These are phyloP conservation scores for Diadegma fenestrale DNA, from an alignment of 2,888 invertebrate genomes.

Conservation along the genomic window DNA sequence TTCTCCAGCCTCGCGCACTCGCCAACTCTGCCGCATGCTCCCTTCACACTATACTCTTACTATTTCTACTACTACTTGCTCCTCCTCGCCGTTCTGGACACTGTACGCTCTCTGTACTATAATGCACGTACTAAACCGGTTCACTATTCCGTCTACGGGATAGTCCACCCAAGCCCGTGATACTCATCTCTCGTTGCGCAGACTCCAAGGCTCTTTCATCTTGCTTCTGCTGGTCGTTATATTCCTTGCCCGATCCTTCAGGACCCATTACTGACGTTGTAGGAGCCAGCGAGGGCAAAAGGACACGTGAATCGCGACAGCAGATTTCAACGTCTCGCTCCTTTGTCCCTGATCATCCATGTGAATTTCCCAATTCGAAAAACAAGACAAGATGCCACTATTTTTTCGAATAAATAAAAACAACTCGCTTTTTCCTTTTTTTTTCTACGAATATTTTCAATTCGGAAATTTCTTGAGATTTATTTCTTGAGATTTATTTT, in stretches of 20 bases:
- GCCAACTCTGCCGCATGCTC: constrained; percentile 51
- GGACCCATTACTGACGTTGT: constrained; percentile 36
- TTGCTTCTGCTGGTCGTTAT: constrained; percentile 39
- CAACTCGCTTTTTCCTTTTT: not conserved
- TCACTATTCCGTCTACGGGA: constrained; percentile 19
- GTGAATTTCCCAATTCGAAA: too few species aligned
- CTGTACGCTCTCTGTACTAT: constrained; percentile 36
- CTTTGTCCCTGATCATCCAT: too few species aligned
- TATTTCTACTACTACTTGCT: constrained; percentile 54
- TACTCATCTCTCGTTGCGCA: too few species aligned
- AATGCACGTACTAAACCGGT: constrained; percentile 21
- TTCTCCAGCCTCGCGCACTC: constrained; percentile 20
- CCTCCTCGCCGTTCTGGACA: constrained; percentile 30
- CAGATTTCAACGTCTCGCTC: not conserved
- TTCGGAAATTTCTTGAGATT: not conserved
- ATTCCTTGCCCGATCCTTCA: constrained; percentile 59
- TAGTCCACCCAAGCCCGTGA: constrained; percentile 6
- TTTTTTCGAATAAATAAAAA: too few species aligned
- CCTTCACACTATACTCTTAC: constrained; percentile 57
- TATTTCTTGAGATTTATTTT: too few species aligned
- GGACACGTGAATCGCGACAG: constrained; percentile 33
- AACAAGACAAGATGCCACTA: too few species aligned
- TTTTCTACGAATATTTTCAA: not conserved
- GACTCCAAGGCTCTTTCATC: not conserved
- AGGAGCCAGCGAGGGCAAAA: constrained; percentile 7